Evolutionary conservation across 1,140 invertebrate species (phyloP).

Genomic region (Bombus picipes): DNA sequence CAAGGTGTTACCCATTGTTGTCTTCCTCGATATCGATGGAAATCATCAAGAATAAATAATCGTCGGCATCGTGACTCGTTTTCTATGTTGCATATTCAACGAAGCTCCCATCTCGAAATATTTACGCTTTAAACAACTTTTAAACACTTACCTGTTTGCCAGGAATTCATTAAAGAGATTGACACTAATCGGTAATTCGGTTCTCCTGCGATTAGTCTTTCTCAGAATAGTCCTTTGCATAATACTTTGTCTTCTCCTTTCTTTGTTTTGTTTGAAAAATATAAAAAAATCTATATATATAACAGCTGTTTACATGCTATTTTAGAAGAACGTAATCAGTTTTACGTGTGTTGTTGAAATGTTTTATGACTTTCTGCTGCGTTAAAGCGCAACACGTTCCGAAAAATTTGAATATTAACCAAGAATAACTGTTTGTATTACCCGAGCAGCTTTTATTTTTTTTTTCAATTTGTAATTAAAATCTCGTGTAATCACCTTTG

Average conservation of each 20-base stretch:
- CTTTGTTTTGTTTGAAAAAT: background rate
- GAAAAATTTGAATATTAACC: background rate
- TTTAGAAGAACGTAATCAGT: no score
- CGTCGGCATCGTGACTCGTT: background rate
- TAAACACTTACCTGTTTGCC: background rate
- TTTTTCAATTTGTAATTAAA: no score
- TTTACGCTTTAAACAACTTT: background rate
- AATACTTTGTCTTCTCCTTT: background rate
- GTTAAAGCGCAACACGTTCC: background rate
- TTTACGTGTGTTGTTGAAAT: no score
- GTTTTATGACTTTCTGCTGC: background rate
- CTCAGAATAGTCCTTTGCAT: background rate
- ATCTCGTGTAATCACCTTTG: no score
- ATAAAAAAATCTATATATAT: no score
- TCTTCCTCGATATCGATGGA: background rate
- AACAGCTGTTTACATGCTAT: no score
- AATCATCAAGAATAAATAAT: background rate
- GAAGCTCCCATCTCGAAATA: background rate
- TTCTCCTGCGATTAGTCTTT: background rate
- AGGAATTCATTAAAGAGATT: constrained; percentile 10
- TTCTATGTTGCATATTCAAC: background rate
- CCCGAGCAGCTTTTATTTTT: no score
- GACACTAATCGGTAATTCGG: background rate
- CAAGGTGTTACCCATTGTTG: background rate
- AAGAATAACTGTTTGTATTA: background rate